These are phyloP conservation scores for Arctopsyche grandis DNA, from an alignment of 1,140 invertebrate species.

Conservation along the genomic window DNA sequence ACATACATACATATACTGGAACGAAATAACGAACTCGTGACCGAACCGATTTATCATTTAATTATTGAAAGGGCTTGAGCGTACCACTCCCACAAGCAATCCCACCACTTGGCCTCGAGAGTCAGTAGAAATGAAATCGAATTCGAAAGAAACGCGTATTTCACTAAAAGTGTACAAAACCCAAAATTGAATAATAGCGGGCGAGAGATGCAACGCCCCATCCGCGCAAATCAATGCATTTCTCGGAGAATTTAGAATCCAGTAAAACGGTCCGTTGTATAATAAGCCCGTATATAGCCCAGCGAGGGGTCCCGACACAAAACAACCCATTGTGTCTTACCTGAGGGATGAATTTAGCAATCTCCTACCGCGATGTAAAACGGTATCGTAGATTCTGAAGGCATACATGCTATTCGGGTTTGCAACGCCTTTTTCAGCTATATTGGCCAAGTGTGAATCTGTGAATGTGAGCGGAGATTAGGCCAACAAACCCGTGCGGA, in stretches of 20 bases:
- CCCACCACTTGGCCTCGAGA: conserved; percentile 44
- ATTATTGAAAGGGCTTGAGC: conserved; percentile 19
- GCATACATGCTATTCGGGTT: not conserved
- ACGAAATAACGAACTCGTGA: not conserved
- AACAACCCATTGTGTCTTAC: conserved; percentile 26
- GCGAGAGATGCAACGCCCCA: conserved; percentile 31
- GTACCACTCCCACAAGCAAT: conserved; percentile 32
- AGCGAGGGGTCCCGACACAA: conserved; percentile 38
- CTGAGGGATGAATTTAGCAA: conserved; percentile 28
- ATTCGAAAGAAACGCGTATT: conserved; percentile 21
- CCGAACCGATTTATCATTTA: not conserved
- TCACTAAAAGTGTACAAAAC: not conserved
- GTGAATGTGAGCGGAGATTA: conserved; percentile 45
- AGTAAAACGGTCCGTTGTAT: conserved; percentile 19
- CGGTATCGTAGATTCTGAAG: not conserved
- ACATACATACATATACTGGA: no score
- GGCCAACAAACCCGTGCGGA: not conserved
- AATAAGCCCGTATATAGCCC: conserved; percentile 48
- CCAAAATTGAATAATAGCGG: not conserved
- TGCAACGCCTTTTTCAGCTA: conserved; percentile 47
- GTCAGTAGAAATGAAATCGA: conserved; percentile 8
- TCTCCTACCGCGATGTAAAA: conserved; percentile 8
- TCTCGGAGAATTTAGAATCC: conserved; percentile 37
- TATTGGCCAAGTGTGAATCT: conserved; percentile 43
- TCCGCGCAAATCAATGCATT: conserved; percentile 33